Evolutionary conservation across 2,888 invertebrate genomes (phyloP), one percentile per base, ranked within the genome.

Genomic region (Octonoba sinensis): DNA sequence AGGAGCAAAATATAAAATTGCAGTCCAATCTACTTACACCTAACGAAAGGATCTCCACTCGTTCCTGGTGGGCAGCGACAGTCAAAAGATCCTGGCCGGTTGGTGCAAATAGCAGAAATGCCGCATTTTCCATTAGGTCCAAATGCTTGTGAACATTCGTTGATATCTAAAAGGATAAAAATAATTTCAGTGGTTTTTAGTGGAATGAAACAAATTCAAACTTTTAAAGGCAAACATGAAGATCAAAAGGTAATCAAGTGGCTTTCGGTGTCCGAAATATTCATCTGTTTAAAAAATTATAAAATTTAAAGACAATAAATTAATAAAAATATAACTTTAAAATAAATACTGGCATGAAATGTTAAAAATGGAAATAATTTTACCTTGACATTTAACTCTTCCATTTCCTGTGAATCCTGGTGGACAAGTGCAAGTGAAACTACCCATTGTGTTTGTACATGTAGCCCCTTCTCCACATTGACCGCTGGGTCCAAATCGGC

Each of bases 401-500:
- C 93, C 93, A 88, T 93, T 93, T 87, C 94, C 94, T 86, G 91
- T 91, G 90, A 93, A 94, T 84, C 93, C 93, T 77, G 93, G 93
- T 0, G 95, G 95, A 87, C 96, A 96, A 85, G 92, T 91, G 87
- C 96, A 96, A 20, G 90, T 90, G 87, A 92, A 95, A 13, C 93
- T 92, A 13, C 96, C 96, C 71, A 93, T 92, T 67, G 90, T 89
- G 88, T 96, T 96, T 54, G 91, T 90, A 87, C 96, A 96, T 70
- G 93, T 90, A 2, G 96, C 95, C 49, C 95, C 95, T 22, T 91
- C 87, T 6, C 96, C 96, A 88, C 96, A 96, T 62, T 92, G 90
- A 76, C 92, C 92, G 18, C 91, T 90, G 81, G 91, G 89, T 16
- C 85, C 85, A 54, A 82, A 84, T 13, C 79, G 78, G 3, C 75